Conservation (phyloP, 2,113 vertebrate genomes). For the Coptodon bakossiorum region DNA sequence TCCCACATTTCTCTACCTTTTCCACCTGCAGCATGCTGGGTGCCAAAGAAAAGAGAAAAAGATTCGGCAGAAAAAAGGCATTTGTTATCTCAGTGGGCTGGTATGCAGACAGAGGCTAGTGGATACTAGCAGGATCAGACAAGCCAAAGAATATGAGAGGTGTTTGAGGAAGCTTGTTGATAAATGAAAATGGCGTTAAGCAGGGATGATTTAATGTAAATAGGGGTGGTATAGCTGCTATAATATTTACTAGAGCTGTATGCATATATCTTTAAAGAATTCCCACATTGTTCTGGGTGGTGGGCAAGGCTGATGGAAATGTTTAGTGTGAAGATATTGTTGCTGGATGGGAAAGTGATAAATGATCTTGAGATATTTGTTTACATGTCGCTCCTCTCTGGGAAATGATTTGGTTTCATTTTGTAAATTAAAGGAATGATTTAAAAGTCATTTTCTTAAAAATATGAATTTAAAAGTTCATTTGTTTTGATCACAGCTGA, state of each 20-base stretch:
- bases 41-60: constrained; percentile 42
- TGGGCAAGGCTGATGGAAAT: background rate
- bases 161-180: constrained; percentile 36
- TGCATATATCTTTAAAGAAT: constrained; percentile 16
- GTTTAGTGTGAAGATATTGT: background rate
- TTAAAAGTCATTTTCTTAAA: background rate
- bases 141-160: constrained; percentile 45
- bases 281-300: background rate
- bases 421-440: constrained; percentile 18
- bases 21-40: constrained; percentile 46
- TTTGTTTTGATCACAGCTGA: background rate
- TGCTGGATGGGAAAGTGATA: constrained; percentile 9
- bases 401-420: constrained; percentile 24
- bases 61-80: background rate
- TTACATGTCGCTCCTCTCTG: constrained; percentile 12
- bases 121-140: constrained; percentile 58
- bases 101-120: constrained; percentile 55
- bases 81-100: constrained; percentile 56
- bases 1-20: constrained; percentile 13
- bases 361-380: constrained; percentile 14
- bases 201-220: constrained; percentile 30
- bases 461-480: background rate
- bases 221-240: background rate
- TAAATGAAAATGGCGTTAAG: constrained; percentile 36
- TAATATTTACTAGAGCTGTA: background rate